A percentile compares a stretch with the other conserved stretches of the same genome.
Evolutionary conservation across 2,797 vertebrate species (phyloP).

Genomic region (Sebastes reedi): DNA sequence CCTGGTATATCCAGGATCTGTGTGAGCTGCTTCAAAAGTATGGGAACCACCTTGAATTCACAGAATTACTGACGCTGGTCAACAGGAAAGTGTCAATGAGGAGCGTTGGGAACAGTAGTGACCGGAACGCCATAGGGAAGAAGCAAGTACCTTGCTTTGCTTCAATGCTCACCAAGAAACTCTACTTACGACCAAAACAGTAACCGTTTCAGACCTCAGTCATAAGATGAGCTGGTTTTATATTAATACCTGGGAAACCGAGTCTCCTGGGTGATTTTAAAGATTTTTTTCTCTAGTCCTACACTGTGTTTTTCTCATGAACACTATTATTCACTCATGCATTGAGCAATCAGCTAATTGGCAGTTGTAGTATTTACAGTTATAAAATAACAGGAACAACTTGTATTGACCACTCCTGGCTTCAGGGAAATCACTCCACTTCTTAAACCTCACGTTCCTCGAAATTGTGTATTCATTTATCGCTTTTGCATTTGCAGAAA

Average conservation of each 20-base stretch:
- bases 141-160: slow-evolving; percentile 98
- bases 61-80: slow-evolving; percentile 92
- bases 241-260: neutral
- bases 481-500: neutral
- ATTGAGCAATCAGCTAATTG: neutral
- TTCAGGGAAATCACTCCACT: neutral
- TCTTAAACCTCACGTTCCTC: neutral
- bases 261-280: neutral
- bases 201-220: slow-evolving; percentile 8
- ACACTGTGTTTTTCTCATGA: neutral
- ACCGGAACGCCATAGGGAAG: slow-evolving; percentile 86
- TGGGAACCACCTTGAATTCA: slow-evolving; percentile 89
- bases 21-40: slow-evolving; percentile 83
- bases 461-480: neutral
- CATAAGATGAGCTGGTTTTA: neutral
- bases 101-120: slow-evolving; percentile 75
- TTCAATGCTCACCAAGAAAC: slow-evolving; percentile 97
- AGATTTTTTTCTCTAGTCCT: neutral
- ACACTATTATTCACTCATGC: neutral
- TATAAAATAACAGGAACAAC: slow-evolving; percentile 20
- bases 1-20: slow-evolving; percentile 97
- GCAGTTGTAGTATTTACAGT: neutral
- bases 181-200: slow-evolving; percentile 89
- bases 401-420: neutral
- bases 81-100: slow-evolving; percentile 93